Conservation (phyloP, 2,797 vertebrate genomes). For the Enteromius argenteus region DNA sequence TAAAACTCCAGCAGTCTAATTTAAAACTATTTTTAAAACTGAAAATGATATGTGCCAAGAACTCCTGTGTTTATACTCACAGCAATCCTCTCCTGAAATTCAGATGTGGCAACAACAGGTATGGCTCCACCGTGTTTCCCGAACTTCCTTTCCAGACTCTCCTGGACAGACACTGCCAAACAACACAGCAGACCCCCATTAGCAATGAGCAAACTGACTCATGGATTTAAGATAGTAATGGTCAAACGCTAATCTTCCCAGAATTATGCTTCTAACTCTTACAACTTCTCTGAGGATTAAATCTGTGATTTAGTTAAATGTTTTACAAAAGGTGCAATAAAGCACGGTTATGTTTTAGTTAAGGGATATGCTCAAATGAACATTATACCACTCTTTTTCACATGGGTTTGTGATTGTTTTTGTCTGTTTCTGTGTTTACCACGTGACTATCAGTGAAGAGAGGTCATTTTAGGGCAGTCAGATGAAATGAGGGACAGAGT, state of each 20-base stretch:
- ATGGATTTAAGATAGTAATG: not conserved
- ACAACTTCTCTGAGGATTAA: not conserved
- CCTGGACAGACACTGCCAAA: conserved; percentile 93
- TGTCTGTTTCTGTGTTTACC: conserved; percentile 8
- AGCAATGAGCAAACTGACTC: not conserved
- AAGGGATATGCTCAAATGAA: not conserved
- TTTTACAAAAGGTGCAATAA: not conserved
- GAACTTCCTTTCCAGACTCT: conserved; percentile 97
- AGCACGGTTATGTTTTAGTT: not conserved
- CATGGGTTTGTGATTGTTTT: not conserved
- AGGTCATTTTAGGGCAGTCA: not conserved
- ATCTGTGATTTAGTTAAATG: not conserved
- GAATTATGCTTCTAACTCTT: too few species aligned
- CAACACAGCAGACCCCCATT: conserved; percentile 3
- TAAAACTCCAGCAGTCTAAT: not conserved
- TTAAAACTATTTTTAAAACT: not conserved
- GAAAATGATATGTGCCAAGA: not conserved
- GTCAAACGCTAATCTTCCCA: not conserved
- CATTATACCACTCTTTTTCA: not conserved
- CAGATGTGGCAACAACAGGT: conserved; percentile 91
- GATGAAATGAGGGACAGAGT: conserved; percentile 3
- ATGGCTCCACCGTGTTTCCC: conserved; percentile 94
- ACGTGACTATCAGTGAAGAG: conserved; percentile 36
- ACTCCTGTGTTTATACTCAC: conserved; percentile 76
- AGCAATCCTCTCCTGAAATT: conserved; percentile 93